These are phyloP conservation scores for Vulpes ferrilata DNA, from an alignment of 2,113 vertebrate species.

Conservation along the genomic window DNA sequence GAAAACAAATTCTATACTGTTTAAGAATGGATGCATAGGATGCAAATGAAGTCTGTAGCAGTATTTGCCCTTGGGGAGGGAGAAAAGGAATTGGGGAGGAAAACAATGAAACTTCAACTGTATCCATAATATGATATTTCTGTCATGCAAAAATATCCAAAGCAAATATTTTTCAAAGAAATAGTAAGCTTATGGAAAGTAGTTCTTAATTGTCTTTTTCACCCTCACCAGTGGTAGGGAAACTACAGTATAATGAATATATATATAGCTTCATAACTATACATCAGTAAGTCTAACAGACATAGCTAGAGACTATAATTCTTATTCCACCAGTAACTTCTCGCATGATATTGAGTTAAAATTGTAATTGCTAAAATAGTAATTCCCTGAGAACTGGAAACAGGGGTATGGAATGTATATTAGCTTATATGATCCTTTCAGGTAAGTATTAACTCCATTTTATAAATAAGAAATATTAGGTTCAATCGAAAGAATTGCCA, in stretches of 20 bases:
- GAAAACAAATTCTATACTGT: background rate
- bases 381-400: background rate
- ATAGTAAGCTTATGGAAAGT: background rate
- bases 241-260: background rate
- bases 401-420: background rate
- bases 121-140: background rate
- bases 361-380: background rate
- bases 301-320: background rate
- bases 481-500: background rate
- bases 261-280: background rate
- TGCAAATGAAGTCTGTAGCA: background rate
- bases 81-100: background rate
- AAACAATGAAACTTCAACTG: background rate
- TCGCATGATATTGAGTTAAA: background rate
- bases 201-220: background rate
- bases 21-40: background rate
- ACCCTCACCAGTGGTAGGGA: background rate
- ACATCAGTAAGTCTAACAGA: background rate
- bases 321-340: background rate
- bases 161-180: background rate
- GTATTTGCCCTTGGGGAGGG: background rate
- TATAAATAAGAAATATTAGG: background rate
- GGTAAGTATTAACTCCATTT: background rate
- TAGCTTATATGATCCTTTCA: background rate
- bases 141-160: constrained; percentile 28